Evolutionary conservation across 1,140 invertebrate genomes (phyloP), one percentile per base, ranked within the genome.

Genomic region (Trichogramma pretiosum): DNA sequence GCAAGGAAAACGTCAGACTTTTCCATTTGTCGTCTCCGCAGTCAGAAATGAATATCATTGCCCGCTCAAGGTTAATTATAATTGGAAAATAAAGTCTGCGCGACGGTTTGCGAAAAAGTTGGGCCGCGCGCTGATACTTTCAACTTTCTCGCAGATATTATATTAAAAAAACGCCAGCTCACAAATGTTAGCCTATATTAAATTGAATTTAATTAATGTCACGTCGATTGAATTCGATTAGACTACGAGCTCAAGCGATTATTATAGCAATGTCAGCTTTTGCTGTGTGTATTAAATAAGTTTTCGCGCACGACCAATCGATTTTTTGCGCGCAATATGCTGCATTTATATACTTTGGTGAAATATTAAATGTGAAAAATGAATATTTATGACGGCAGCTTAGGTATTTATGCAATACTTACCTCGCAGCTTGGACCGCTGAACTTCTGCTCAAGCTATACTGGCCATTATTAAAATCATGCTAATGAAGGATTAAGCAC

Each of bases 31-130:
- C 18, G 8, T 43, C 36, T n/a, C n/a, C n/a, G n/a, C 21, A 28
- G 22, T 21, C 18, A 30, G 11, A 45, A 24, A 52, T 52, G 50
- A 52, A 52, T 52, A 52, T 39, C 35, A 48, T 48, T 40, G n/a
- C n/a, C n/a, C n/a, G n/a, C n/a, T n/a, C n/a, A 47, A 44, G 41
- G 35, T 48, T 52, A 48, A 52, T 47, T 52, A 52, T 44, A 48
- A 52, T 52, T 46, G 32, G 33, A 52, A 50, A 52, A 51, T 26
- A 48, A 48, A 43, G 35, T 22, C 32, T 52, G 21, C 26, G 42
- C 36, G 45, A 50, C 44, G 43, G 44, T 43, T 50, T 49, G 22
- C 16, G 22, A 37, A 23, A 1, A 33, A 35, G 22, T 16, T 10
- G n/a, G 28, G 39, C 17, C 13, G 13, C 1, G n/a, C n/a, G n/a